phyloP scores from a whole-genome alignment of 2,113 vertebrate species.

The Pitta sordida region DNA sequence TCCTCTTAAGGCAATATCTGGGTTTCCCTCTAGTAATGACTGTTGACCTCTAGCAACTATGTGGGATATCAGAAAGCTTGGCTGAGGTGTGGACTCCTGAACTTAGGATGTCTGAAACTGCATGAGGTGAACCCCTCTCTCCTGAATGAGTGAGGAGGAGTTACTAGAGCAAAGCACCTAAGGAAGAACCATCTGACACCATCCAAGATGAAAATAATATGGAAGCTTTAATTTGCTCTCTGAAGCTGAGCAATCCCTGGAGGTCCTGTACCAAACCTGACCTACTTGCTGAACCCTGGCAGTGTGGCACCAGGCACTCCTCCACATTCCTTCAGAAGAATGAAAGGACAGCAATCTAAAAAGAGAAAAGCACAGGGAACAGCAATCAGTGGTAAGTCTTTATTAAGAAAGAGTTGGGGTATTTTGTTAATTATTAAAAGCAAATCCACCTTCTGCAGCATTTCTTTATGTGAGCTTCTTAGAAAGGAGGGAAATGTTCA shows the following conservation, averaged over 20 bases:
- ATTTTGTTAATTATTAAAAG: neutral
- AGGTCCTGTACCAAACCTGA: neutral
- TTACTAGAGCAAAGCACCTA: neutral
- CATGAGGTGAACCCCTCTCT: rapidly evolving
- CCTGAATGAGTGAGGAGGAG: neutral
- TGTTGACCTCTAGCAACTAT: neutral
- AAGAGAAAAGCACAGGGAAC: neutral
- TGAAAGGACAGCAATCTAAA: neutral
- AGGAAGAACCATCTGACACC: neutral
- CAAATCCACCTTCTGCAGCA: neutral
- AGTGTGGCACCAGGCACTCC: neutral
- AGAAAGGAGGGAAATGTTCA: neutral
- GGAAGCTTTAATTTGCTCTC: neutral
- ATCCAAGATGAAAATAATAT: neutral
- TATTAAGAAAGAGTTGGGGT: neutral
- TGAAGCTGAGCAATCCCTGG: neutral
- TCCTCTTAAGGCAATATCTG: neutral
- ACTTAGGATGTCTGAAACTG: neutral
- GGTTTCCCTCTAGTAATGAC: neutral
- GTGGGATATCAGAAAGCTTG: neutral
- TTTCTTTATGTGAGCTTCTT: neutral
- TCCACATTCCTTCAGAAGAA: neutral
- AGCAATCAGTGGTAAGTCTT: neutral
- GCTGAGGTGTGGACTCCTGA: neutral
- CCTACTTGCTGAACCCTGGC: neutral